phyloP scores from a whole-genome alignment of 2,888 invertebrate species.

The Amblyteles armatorius region DNA sequence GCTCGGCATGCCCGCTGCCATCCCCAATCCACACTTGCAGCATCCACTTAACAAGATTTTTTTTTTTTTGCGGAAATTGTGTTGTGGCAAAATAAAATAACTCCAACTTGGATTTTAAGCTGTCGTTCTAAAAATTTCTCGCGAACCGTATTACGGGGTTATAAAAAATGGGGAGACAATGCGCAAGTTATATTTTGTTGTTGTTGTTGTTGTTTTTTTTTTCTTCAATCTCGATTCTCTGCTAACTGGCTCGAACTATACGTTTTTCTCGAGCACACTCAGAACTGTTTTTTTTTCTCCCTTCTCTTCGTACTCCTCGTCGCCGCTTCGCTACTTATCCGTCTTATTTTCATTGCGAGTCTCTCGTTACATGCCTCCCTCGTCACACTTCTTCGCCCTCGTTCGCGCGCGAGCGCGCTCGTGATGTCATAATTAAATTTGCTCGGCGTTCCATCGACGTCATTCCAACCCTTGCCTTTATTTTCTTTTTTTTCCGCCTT shows the following conservation, averaged over 20 bases:
- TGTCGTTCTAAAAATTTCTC: too few species aligned
- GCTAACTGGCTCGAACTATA: conserved; percentile 1
- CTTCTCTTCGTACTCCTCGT: conserved; percentile 42
- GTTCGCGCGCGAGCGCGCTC: conserved; percentile 20
- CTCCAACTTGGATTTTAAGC: too few species aligned
- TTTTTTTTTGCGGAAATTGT: background rate
- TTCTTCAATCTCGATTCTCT: conserved; percentile 5
- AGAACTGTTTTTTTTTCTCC: background rate
- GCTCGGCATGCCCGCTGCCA: background rate
- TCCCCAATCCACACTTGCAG: background rate
- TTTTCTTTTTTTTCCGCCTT: background rate
- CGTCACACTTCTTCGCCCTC: conserved; percentile 21
- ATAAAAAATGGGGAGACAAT: too few species aligned
- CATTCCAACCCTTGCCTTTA: conserved; percentile 47
- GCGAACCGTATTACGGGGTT: too few species aligned
- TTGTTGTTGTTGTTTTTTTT: background rate
- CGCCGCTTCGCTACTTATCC: conserved; percentile 4
- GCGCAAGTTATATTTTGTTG: background rate
- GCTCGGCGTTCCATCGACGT: conserved; percentile 54
- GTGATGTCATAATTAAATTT: conserved; percentile 67
- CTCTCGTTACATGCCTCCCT: conserved; percentile 38
- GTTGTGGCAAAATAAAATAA: too few species aligned
- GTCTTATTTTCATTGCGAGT: conserved; percentile 27
- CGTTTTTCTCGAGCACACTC: background rate
- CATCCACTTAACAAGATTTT: background rate